These are phyloP conservation scores for Onychomys leucogaster DNA, from an alignment of 2,797 vertebrate species.

Conservation along the genomic window DNA sequence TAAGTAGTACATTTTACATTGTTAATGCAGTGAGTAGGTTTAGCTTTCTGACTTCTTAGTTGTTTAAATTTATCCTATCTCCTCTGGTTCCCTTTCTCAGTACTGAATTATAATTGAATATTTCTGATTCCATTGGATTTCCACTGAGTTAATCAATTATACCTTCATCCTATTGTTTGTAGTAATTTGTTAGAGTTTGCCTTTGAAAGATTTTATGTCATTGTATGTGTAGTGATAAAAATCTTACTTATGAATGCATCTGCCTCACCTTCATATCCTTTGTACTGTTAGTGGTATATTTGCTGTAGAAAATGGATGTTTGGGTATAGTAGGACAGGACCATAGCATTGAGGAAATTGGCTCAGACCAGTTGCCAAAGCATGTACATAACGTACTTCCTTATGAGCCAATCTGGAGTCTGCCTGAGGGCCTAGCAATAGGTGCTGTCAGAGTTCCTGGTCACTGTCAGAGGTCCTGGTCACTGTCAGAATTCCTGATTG, in stretches of 20 bases:
- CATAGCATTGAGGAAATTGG: too few species aligned
- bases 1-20: background rate
- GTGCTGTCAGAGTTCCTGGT: too few species aligned
- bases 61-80: constrained; percentile 7
- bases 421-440: too few species aligned
- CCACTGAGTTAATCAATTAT: background rate
- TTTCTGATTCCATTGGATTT: background rate
- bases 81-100: background rate
- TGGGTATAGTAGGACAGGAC: too few species aligned
- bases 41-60: background rate
- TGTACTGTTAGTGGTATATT: background rate
- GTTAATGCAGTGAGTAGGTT: background rate
- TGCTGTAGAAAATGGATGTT: background rate
- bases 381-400: too few species aligned
- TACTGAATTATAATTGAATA: background rate
- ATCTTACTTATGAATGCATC: background rate
- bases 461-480: too few species aligned
- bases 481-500: too few species aligned
- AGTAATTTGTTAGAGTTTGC: background rate
- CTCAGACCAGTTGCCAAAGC: too few species aligned
- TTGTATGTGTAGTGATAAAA: background rate
- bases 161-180: background rate
- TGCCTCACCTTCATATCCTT: background rate
- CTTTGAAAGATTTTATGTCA: background rate
- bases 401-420: too few species aligned